A percentile compares a stretch with the other conserved stretches of the same genome.
Evolutionary conservation across 2,113 vertebrate species (phyloP).

Genomic region (Phalacrocorax aristotelis): DNA sequence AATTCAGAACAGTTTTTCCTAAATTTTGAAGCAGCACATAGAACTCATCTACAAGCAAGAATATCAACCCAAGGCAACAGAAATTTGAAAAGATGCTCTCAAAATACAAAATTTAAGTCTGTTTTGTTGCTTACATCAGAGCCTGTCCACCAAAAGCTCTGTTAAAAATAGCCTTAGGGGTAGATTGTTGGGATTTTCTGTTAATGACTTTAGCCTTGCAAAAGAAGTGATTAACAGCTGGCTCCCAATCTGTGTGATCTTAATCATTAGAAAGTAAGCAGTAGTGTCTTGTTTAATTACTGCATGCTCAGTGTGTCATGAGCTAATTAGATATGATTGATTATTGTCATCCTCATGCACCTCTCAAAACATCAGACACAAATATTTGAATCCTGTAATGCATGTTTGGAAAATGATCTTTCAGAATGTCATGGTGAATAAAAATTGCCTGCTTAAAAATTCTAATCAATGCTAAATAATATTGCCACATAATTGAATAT

Average conservation of each 20-base stretch:
- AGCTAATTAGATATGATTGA: conserved; percentile 65
- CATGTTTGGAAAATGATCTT: conserved; percentile 4
- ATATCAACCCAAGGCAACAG: not conserved
- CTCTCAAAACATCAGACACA: conserved; percentile 41
- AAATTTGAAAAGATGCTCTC: not conserved
- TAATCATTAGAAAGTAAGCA: conserved; percentile 59
- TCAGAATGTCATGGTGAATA: not conserved
- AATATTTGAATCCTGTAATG: conserved; percentile 5
- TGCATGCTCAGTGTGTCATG: conserved; percentile 28
- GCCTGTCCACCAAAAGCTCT: not conserved
- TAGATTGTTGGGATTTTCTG: not conserved
- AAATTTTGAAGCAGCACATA: not conserved
- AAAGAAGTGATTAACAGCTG: conserved; percentile 54
- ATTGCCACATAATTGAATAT: not conserved
- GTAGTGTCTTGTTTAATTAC: conserved; percentile 63
- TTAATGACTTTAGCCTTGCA: conserved; percentile 39
- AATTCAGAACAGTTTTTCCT: not conserved
- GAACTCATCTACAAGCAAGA: not conserved
- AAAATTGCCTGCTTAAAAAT: not conserved
- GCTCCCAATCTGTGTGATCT: conserved; percentile 45
- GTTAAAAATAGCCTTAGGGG: not conserved
- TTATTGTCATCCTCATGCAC: conserved; percentile 43
- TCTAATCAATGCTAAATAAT: not conserved
- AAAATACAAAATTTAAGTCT: not conserved
- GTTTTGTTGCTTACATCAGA: not conserved